Conservation (phyloP, 2,888 invertebrate genomes). For the Ophion obscuratus region DNA sequence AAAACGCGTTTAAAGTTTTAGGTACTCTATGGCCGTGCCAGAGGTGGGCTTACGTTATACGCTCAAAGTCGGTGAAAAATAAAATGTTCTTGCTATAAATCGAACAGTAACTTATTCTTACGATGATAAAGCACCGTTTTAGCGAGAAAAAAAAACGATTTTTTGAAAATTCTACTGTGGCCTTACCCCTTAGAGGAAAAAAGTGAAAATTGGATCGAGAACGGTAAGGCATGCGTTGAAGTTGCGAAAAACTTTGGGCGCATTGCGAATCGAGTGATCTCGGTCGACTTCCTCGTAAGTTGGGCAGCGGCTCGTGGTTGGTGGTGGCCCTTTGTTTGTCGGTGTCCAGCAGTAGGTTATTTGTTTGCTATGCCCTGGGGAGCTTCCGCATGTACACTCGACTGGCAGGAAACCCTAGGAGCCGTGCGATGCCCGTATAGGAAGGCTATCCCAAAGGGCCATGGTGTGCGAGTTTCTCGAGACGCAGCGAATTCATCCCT, state of each 20-base stretch:
- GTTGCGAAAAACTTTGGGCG: conserved; percentile 4
- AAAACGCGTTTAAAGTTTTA: too few species aligned
- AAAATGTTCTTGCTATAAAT: too few species aligned
- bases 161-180: too few species aligned
- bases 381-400: conserved; percentile 37
- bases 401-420: conserved; percentile 42
- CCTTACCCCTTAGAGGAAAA: too few species aligned
- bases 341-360: conserved; percentile 74
- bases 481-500: conserved; percentile 69
- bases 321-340: conserved; percentile 74
- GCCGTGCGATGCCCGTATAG: conserved; percentile 21
- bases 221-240: background rate
- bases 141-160: too few species aligned
- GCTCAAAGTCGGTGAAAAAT: too few species aligned
- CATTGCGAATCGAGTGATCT: conserved; percentile 59
- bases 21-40: too few species aligned
- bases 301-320: conserved; percentile 19
- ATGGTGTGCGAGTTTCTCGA: conserved; percentile 53
- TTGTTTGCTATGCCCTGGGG: conserved; percentile 75
- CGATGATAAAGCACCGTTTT: too few species aligned
- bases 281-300: conserved; percentile 44
- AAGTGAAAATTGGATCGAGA: too few species aligned
- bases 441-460: conserved; percentile 50
- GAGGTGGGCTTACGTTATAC: too few species aligned
- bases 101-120: too few species aligned